These are phyloP conservation scores for Nothoprocta perdicaria DNA, from an alignment of 2,113 vertebrate species.

Conservation along the genomic window DNA sequence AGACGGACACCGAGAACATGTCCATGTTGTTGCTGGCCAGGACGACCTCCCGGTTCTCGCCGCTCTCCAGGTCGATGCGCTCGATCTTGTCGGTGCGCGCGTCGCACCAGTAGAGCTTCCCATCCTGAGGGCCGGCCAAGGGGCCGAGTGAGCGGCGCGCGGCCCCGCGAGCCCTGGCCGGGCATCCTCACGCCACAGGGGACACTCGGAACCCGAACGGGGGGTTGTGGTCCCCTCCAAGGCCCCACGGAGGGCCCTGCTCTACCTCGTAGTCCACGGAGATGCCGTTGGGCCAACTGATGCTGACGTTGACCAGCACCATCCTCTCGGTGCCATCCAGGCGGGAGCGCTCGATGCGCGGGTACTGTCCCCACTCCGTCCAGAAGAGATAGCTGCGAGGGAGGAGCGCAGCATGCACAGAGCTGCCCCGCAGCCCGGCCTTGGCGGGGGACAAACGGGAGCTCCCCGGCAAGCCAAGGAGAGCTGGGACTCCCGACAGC, in stretches of 20 bases:
- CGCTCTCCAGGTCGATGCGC: slow-evolving; percentile 92
- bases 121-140: slow-evolving; percentile 74
- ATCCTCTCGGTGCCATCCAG: slow-evolving; percentile 88
- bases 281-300: slow-evolving; percentile 97
- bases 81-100: slow-evolving; percentile 96
- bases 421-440: background rate
- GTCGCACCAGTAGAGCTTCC: slow-evolving; percentile 95
- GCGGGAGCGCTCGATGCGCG: slow-evolving; percentile 92
- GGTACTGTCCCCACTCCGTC: slow-evolving; percentile 98
- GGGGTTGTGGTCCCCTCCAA: background rate
- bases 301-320: slow-evolving; percentile 92
- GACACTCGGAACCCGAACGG: background rate
- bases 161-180: fast-evolving
- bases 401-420: background rate
- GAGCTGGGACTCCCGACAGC: background rate
- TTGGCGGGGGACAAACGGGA: background rate
- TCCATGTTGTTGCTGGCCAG: slow-evolving; percentile 97
- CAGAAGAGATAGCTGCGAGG: slow-evolving; percentile 92
- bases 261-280: slow-evolving; percentile 93
- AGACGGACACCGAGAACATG: slow-evolving; percentile 97
- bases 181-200: background rate
- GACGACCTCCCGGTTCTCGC: slow-evolving; percentile 91
- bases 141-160: fast-evolving
- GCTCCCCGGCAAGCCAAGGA: background rate
- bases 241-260: background rate